phyloP scores from a whole-genome alignment of 2,113 vertebrate genomes.

The Erinaceus europaeus region DNA sequence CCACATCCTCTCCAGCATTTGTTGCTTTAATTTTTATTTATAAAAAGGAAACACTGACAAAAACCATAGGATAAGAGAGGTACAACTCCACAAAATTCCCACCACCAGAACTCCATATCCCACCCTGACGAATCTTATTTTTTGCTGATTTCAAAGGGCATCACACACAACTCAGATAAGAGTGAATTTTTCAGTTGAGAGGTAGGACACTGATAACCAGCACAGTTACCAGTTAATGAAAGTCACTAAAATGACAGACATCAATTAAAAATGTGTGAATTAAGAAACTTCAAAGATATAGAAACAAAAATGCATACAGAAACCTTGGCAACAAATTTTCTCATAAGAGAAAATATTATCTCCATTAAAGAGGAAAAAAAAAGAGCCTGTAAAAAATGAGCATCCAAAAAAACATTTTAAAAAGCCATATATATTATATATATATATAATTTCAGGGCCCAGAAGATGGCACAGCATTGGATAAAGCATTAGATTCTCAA shows the following conservation, averaged over 20 bases:
- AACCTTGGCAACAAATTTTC: not conserved
- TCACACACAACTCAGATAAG: too few relatives aligned
- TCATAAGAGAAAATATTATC: not conserved
- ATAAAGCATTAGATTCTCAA: too few relatives aligned
- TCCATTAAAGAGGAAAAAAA: not conserved
- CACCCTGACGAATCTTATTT: too few relatives aligned
- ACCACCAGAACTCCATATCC: too few relatives aligned
- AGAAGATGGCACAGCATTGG: too few relatives aligned
- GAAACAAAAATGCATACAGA: not conserved
- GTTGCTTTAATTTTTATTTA: too few relatives aligned
- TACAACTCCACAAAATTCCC: too few relatives aligned
- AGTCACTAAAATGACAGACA: not conserved
- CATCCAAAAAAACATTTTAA: not conserved
- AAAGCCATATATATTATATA: not conserved
- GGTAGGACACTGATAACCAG: not conserved
- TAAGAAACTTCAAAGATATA: not conserved
- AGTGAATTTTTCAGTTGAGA: not conserved
- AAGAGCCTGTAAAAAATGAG: not conserved
- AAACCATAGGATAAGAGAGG: too few relatives aligned
- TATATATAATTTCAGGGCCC: not conserved
- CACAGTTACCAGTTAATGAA: not conserved
- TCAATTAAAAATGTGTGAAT: not conserved
- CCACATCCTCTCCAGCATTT: too few relatives aligned
- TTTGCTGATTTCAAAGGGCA: too few relatives aligned
- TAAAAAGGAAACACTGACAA: too few relatives aligned